phyloP scores from a whole-genome alignment of 2,113 vertebrate genomes.

The Tragelaphus strepsiceros region DNA sequence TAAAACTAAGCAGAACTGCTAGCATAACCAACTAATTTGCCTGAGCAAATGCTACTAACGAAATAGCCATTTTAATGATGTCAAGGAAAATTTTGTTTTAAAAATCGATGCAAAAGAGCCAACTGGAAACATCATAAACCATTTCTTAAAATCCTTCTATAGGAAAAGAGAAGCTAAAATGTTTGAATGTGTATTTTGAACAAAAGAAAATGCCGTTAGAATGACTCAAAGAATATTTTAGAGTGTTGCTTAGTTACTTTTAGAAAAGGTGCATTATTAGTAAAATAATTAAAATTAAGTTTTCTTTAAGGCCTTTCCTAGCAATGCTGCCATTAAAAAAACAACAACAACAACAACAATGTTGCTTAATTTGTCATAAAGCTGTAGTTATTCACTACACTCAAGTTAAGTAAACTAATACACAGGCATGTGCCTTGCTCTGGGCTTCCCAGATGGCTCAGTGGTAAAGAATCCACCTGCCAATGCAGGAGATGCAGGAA shows the following conservation, averaged over 20 bases:
- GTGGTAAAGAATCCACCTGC: neutral
- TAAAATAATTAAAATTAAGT: conserved; percentile 12
- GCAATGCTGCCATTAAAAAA: neutral
- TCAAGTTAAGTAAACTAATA: neutral
- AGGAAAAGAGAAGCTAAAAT: neutral
- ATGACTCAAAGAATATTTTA: neutral
- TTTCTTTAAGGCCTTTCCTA: neutral
- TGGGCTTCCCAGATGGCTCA: neutral
- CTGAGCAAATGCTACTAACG: neutral
- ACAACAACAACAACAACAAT: neutral
- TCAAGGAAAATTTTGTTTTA: neutral
- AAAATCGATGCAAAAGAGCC: neutral
- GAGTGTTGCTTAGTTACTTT: neutral
- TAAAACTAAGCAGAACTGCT: conserved; percentile 35
- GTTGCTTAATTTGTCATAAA: neutral
- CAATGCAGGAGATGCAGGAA: neutral
- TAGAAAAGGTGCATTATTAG: neutral
- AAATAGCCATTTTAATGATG: neutral
- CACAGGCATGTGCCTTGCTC: neutral
- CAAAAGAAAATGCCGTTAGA: neutral
- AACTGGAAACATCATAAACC: neutral
- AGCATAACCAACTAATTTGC: conserved; percentile 8
- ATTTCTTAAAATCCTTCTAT: conserved; percentile 24
- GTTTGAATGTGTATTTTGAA: neutral
- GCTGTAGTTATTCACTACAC: neutral